Evolutionary conservation across 1,140 invertebrate genomes (phyloP), one percentile per base, ranked within the genome.

Genomic region (Phymastichus coffea): DNA sequence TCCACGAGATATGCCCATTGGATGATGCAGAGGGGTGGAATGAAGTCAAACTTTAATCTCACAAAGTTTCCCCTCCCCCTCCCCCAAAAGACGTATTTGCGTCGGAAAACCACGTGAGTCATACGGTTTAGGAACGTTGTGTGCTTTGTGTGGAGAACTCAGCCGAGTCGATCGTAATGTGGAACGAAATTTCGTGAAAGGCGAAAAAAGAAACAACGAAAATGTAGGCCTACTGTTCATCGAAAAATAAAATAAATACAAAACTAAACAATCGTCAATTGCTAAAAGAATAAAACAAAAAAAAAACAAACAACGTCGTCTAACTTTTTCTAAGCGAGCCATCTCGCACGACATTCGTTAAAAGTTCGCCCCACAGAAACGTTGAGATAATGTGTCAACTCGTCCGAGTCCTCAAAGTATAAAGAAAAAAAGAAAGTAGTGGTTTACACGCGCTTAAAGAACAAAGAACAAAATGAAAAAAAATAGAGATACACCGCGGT

Each of bases 1-100:
- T 20, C 26, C 43, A 56, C 49, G 20, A 53, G 59, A 65, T 56
- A 52, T 57, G 53, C n/a, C 49, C 28, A 28, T 40, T 33, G n/a
- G n/a, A n/a, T n/a, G n/a, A n/a, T n/a, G n/a, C n/a, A n/a, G n/a
- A n/a, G n/a, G n/a, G n/a, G n/a, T n/a, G n/a, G n/a, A n/a, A n/a
- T n/a, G n/a, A n/a, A n/a, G n/a, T n/a, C n/a, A n/a, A n/a, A n/a
- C n/a, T n/a, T n/a, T n/a, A n/a, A n/a, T n/a, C n/a, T n/a, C n/a
- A n/a, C n/a, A n/a, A n/a, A n/a, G n/a, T n/a, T n/a, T n/a, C n/a
- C n/a, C n/a, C n/a, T n/a, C n/a, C n/a, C n/a, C 35, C 26, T 33
- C 26, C 15, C n/a, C 7, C 8, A 17, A n/a, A 23, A 0, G 30
- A 51, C 14, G 35, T 51, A 37, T 51, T 12, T 15, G 4, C 14